phyloP scores from a whole-genome alignment of 92 coral and sea anemone genomes.

The Heliopora coerulea region DNA sequence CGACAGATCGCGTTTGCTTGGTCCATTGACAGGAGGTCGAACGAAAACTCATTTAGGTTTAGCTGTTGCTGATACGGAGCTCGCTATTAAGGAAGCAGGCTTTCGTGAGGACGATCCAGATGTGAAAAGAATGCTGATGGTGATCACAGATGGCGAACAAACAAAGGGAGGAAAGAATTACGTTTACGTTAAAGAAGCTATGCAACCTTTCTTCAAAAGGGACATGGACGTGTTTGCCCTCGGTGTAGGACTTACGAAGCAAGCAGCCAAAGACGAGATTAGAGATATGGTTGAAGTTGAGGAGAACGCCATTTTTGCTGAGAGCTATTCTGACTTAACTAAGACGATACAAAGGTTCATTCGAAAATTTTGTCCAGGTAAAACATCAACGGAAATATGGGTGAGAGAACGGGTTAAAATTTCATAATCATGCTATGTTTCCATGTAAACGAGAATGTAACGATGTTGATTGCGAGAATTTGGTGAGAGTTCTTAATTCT shows the following conservation, averaged over 20 bases:
- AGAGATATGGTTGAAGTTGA: slow-evolving; percentile 1
- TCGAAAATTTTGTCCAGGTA: slow-evolving; percentile 32
- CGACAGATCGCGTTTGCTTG: not conserved
- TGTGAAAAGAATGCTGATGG: slow-evolving; percentile 52
- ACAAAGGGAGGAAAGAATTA: slow-evolving; percentile 19
- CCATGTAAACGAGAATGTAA: too few species aligned
- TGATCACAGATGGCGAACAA: slow-evolving; percentile 21
- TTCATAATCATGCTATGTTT: too few species aligned
- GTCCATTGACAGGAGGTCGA: slow-evolving; percentile 34
- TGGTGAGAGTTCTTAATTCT: too few species aligned
- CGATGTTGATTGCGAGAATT: too few species aligned
- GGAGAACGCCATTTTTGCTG: slow-evolving; percentile 23
- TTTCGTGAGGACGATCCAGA: slow-evolving; percentile 32
- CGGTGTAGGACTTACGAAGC: slow-evolving; percentile 23
- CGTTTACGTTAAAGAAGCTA: slow-evolving; percentile 54
- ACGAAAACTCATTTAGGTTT: slow-evolving; percentile 30
- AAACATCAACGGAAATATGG: not conserved
- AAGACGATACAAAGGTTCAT: slow-evolving; percentile 5
- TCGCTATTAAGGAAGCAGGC: not conserved
- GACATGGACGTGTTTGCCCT: slow-evolving; percentile 38
- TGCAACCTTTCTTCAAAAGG: slow-evolving; percentile 21
- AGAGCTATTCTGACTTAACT: slow-evolving; percentile 1
- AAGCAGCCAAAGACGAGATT: slow-evolving; percentile 5
- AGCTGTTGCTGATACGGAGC: not conserved
- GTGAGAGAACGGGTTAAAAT: too few species aligned